Evolutionary conservation across 1,140 invertebrate species (phyloP), one percentile per base, ranked within the genome.

Genomic region (Delia radicum): DNA sequence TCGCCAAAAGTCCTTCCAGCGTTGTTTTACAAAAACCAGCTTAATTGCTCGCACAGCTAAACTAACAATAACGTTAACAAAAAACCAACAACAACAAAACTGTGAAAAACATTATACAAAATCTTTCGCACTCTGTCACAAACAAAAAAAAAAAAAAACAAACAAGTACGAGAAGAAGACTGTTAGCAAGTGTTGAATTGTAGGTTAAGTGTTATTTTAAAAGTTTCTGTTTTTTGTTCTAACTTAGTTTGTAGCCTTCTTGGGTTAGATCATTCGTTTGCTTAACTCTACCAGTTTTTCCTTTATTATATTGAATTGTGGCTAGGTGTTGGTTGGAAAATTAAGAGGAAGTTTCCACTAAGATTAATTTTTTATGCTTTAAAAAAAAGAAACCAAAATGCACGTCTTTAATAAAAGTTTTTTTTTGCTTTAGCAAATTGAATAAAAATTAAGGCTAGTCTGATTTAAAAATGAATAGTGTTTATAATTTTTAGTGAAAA

Each of bases 171-270:
- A 2, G 15, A 8, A 12, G 10, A 42, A 3, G 37, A 33, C n/a
- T 55, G 48, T 55, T 55, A n/a, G 48, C 18, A 55, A 55, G 48
- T 55, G 48, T 55, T 55, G 48, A 69, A 69, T 69, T 69, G 65
- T 69, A 69, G 65, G 65, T 69, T 69, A 69, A 69, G 65, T 69
- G 65, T 24, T 33, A 69, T 69, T 69, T 69, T 0, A 21, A 55
- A 55, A 24, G 10, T 48, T 48, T 48, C 42, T 48, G 42, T n/a
- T 48, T 55, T 55, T 21, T 55, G n/a, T 24, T 21, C 8, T 55
- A 21, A 55, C 48, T 21, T 55, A 21, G 3, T 24, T 55, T 55
- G 18, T 55, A 13, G 48, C 18, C 48, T 55, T 55, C n/a, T 21
- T 55, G 48, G n/a, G 8, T 55, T 42, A 42, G 37, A 42, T 42